Base-by-base conservation (phyloP, 2,888 invertebrate species). In the Gari tellinella region DNA sequence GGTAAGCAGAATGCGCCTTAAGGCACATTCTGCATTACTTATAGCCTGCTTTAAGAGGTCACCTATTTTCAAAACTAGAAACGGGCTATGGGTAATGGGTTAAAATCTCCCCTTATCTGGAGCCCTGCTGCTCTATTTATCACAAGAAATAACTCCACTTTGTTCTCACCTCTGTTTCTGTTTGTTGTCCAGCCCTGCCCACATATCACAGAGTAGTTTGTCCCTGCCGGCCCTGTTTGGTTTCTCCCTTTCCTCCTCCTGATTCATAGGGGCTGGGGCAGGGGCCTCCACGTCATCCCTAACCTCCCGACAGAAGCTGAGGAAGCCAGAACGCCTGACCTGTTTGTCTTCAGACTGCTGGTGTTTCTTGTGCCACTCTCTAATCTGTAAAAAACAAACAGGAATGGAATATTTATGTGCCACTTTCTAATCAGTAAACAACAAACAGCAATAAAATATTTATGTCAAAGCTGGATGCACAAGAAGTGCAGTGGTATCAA, bases 111-210 rank as follows among this genome's bases (percentile, higher is more conserved):
- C n/a, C n/a, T n/a, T n/a, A n/a, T n/a, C n/a, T n/a, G n/a, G n/a
- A n/a, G n/a, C n/a, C n/a, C n/a, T n/a, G n/a, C n/a, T n/a, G n/a
- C n/a, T n/a, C n/a, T n/a, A n/a, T n/a, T n/a, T n/a, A n/a, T n/a
- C n/a, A n/a, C n/a, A n/a, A n/a, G n/a, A n/a, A n/a, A n/a, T n/a
- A n/a, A n/a, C n/a, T n/a, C n/a, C n/a, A n/a, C n/a, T n/a, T n/a
- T n/a, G n/a, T 31, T 45, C 64, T n/a, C 67, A 95, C 88, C 92
- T 92, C 38, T 93, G 82, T 87, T 93, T 95, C 52, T 94, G 93
- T 19, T 95, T 94, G 1, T 93, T 93, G 66, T 94, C 94, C 41
- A 95, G 91, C 43, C 93, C 92, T 2, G 93, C 92, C 97, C 97
- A 97, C 68, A 94, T 93, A 73, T 94, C 93, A 14, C 95, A 89